Evolutionary conservation across 2,797 vertebrate species (phyloP), one percentile per base, ranked within the genome.

Genomic region (Heterohyrax brucei): DNA sequence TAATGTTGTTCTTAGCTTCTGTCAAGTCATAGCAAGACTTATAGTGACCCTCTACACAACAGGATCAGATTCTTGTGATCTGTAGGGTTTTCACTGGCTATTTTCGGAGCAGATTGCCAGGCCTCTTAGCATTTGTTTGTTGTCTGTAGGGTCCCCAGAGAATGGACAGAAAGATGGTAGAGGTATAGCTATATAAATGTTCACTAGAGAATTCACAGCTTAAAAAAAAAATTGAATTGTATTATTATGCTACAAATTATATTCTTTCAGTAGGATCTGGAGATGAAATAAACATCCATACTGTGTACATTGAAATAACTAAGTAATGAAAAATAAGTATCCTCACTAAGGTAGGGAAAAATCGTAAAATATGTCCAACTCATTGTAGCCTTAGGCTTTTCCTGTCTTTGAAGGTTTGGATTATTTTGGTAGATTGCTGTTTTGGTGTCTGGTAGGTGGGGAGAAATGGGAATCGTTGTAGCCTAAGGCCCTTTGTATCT

Each of bases 131-230:
- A 61, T 79, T 50, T 73, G 18, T 86, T 90, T 82, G 1, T 90
- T 89, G 61, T 81, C 0, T 26, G 8, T 66, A 56, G 84, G 48
- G 22, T 85, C n/a, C 68, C 9, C 73, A 82, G 53, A 92, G 46
- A 3, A 48, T 88, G 56, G 46, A 62, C 18, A 83, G 61, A 79
- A 90, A 72, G 33, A 72, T 90, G 78, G 18, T 70, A 10, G 62
- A 93, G 33, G 28, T 46, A 16, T n/a, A 64, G 26, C 44, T 53
- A 83, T 50, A 3, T 53, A 28, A 28, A 4, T 87, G 87, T 92
- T 84, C 26, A 89, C 53, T 96, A 61, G 88, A 81, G 50, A 88
- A 95, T 10, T 56, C 80, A 76, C 5, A 13, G 82, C 30, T 10
- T 59, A 26, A 18, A 75, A 26, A 94, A 86, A 18, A 48, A 30